Conservation (phyloP, 2,113 vertebrate species). For the Cnemophilus loriae region DNA sequence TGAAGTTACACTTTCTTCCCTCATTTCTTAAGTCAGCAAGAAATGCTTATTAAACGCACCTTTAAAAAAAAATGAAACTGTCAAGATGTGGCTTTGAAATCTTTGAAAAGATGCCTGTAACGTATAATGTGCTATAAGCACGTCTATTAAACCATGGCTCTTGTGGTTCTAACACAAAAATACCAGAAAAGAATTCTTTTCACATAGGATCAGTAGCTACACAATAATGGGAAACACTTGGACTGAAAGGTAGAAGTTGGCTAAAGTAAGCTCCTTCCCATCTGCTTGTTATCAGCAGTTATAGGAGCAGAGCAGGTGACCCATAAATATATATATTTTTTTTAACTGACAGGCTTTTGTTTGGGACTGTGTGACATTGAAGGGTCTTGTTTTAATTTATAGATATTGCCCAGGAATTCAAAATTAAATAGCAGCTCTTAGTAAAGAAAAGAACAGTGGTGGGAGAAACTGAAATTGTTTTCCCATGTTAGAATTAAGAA, state of each 20-base stretch:
- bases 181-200: slow-evolving; percentile 49
- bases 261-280: slow-evolving; percentile 43
- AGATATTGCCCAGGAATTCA: not conserved
- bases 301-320: slow-evolving; percentile 47
- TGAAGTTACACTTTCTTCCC: slow-evolving; percentile 30
- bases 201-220: slow-evolving; percentile 54
- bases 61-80: slow-evolving; percentile 47
- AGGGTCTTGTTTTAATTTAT: not conserved
- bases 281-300: slow-evolving; percentile 65
- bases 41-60: slow-evolving; percentile 32
- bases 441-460: not conserved
- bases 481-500: not conserved
- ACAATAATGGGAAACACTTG: slow-evolving; percentile 65
- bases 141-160: slow-evolving; percentile 29
- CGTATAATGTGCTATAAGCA: not conserved
- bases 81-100: slow-evolving; percentile 57
- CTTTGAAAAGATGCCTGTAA: slow-evolving; percentile 28
- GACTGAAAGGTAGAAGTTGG: slow-evolving; percentile 29
- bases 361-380: not conserved
- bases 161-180: slow-evolving; percentile 10
- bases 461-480: not conserved
- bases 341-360: slow-evolving; percentile 15
- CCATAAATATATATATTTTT: not conserved
- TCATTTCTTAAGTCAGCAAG: slow-evolving; percentile 48
- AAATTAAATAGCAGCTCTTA: not conserved